Percentiles rank a stretch among this genome's conserved stretches.
Conservation (phyloP, 35 echinoderm and acorn worm species). For the Ptychodera flava region DNA sequence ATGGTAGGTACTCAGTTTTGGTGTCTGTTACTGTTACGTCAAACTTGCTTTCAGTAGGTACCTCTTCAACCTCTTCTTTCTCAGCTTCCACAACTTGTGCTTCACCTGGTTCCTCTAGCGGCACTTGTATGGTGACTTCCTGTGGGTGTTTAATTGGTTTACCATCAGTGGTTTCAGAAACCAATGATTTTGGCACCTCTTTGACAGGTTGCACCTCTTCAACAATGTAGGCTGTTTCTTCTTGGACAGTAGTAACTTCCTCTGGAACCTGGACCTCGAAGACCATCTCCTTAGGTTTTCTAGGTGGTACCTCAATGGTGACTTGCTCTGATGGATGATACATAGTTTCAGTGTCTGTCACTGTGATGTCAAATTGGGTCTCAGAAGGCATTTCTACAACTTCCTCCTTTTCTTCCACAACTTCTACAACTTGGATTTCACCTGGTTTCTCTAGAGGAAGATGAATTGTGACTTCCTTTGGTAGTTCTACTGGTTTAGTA, state of each 20-base stretch:
- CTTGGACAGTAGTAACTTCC: conserved; percentile 16
- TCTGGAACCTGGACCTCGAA: no score
- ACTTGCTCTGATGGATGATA: no score
- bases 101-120: conserved; percentile 48
- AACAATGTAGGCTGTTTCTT: conserved; percentile 45
- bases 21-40: background rate
- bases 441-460: conserved; percentile 53
- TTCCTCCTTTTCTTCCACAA: conserved; percentile 25
- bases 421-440: no score
- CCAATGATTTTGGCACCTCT: no score
- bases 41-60: background rate
- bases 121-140: conserved; percentile 38
- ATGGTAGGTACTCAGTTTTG: background rate
- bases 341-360: no score
- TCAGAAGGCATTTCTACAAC: conserved; percentile 27
- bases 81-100: conserved; percentile 60
- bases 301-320: no score
- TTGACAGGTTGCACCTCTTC: conserved; percentile 21
- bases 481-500: conserved; percentile 23
- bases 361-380: background rate
- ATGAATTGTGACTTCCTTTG: conserved; percentile 40
- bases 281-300: no score
- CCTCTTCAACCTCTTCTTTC: background rate
- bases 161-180: no score
- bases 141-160: conserved; percentile 32